These are phyloP conservation scores for Cyclargus thomasi DNA, from an alignment of 1,140 invertebrate genomes.

Conservation along the genomic window DNA sequence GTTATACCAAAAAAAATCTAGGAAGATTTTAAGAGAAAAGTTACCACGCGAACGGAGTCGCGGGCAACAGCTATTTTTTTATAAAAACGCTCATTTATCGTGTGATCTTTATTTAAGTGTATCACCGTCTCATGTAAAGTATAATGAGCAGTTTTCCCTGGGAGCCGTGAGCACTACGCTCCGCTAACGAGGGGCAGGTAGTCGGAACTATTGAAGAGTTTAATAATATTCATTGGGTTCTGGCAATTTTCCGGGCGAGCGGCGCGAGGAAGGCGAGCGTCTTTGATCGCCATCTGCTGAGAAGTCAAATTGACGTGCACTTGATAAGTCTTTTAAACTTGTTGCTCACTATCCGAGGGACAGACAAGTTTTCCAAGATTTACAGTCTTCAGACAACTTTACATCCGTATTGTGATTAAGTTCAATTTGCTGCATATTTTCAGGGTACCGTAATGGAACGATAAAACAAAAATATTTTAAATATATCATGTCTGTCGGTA, in stretches of 20 bases:
- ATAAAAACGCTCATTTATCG: neutral
- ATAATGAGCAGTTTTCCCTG: constrained; percentile 18
- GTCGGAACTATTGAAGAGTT: constrained; percentile 71
- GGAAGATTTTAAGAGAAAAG: too few relatives aligned
- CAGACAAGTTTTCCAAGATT: neutral
- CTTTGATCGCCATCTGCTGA: constrained; percentile 64
- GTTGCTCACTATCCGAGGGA: neutral
- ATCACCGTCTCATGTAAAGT: constrained; percentile 1
- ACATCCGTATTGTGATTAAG: too few relatives aligned
- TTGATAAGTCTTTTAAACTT: constrained; percentile 9
- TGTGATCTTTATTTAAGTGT: neutral
- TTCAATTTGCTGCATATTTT: too few relatives aligned
- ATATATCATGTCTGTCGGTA: too few relatives aligned
- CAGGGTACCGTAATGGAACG: too few relatives aligned
- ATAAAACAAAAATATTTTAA: too few relatives aligned
- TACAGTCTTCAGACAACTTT: neutral
- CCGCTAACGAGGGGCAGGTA: constrained; percentile 57
- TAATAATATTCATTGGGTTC: constrained; percentile 75
- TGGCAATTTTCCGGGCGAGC: constrained; percentile 70
- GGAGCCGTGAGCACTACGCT: constrained; percentile 26
- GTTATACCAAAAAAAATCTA: too few relatives aligned
- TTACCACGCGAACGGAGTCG: too few relatives aligned
- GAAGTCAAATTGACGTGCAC: constrained; percentile 55
- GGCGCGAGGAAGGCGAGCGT: constrained; percentile 42
- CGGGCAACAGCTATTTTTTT: too few relatives aligned